Conservation (phyloP, 2,113 vertebrate species). For the Malurus alboscapulatus region DNA sequence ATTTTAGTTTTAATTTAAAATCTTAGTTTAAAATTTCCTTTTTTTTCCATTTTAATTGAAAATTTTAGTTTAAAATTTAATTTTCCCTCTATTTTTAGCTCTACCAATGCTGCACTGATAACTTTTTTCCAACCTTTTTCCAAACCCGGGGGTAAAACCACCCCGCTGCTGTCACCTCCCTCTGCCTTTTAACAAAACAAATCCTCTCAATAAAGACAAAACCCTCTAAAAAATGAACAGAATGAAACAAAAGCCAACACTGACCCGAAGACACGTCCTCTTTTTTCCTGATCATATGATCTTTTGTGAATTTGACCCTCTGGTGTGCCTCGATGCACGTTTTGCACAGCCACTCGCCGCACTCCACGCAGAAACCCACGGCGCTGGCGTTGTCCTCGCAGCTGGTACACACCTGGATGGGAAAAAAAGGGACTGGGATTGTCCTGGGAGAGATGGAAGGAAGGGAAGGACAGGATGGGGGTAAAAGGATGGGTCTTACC, state of each 20-base stretch:
- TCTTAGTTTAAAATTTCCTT: too few relatives aligned
- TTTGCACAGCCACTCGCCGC: slow-evolving; percentile 96
- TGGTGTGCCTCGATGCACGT: slow-evolving; percentile 98
- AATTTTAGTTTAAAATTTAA: neutral
- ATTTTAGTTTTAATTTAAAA: too few relatives aligned
- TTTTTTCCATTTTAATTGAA: too few relatives aligned
- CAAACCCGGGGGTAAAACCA: neutral
- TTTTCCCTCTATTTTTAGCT: neutral
- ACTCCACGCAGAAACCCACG: slow-evolving; percentile 95
- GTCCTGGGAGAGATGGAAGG: neutral
- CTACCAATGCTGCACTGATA: neutral
- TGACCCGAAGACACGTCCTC: slow-evolving; percentile 92
- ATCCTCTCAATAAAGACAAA: neutral
- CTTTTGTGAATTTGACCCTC: slow-evolving; percentile 97
- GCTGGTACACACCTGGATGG: slow-evolving; percentile 91
- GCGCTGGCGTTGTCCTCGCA: slow-evolving; percentile 96
- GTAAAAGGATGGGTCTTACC: slow-evolving; percentile 67
- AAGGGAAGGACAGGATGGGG: neutral
- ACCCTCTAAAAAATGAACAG: neutral
- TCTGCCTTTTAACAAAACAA: neutral
- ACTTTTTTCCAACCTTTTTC: neutral
- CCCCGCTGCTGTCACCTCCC: neutral
- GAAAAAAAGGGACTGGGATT: neutral
- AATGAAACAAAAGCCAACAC: neutral
- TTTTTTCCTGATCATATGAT: slow-evolving; percentile 96